phyloP scores from a whole-genome alignment of 2,888 invertebrate genomes.

The Acrobasis consociella region DNA sequence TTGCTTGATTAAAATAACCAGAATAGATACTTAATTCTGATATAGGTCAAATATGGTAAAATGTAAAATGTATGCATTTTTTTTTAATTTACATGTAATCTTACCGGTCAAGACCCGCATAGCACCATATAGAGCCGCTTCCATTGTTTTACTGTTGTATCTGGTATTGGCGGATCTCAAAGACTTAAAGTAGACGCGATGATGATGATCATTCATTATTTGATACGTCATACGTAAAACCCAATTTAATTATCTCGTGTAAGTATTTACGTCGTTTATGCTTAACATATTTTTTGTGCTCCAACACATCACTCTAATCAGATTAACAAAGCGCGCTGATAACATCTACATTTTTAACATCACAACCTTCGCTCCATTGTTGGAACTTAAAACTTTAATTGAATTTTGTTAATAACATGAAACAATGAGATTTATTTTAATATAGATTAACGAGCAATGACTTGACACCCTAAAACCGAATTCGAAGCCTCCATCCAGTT shows the following conservation, averaged over 20 bases:
- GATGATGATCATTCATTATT: too few relatives aligned
- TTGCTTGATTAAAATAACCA: too few relatives aligned
- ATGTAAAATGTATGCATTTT: too few relatives aligned
- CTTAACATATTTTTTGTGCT: constrained; percentile 7
- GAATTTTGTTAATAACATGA: constrained; percentile 66
- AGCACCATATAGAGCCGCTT: too few relatives aligned
- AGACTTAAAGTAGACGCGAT: too few relatives aligned
- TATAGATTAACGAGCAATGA: constrained; percentile 79
- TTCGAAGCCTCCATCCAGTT: constrained; percentile 42
- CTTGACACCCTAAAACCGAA: constrained; percentile 70
- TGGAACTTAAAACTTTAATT: constrained; percentile 55
- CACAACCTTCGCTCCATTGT: constrained; percentile 32
- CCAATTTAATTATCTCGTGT: not conserved
- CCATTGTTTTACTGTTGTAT: too few relatives aligned
- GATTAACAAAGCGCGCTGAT: constrained; percentile 20
- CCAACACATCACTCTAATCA: constrained; percentile 16
- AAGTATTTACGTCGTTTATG: constrained; percentile 7
- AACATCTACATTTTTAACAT: constrained; percentile 22
- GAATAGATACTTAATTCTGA: too few relatives aligned
- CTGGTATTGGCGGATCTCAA: too few relatives aligned
- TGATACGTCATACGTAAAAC: not conserved
- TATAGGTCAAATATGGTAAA: too few relatives aligned
- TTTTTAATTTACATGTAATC: too few relatives aligned
- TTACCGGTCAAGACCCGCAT: too few relatives aligned
- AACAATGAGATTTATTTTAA: constrained; percentile 79